Conservation (phyloP, 2,113 vertebrate genomes). For the Alces alces region DNA sequence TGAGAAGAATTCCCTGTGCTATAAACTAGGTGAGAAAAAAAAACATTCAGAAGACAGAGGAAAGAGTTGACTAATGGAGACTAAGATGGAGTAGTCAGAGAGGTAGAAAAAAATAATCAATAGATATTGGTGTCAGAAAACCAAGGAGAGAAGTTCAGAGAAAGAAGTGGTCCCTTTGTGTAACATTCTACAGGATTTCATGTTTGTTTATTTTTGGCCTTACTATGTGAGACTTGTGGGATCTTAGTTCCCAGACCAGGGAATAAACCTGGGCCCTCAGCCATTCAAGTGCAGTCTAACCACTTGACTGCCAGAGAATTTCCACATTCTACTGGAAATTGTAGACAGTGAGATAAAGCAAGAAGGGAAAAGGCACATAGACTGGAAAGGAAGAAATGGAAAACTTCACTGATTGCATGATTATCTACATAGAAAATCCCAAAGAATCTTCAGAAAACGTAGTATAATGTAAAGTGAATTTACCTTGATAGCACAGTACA, state of each 20-base stretch:
- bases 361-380: not conserved
- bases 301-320: not conserved
- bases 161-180: not conserved
- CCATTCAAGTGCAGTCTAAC: not conserved
- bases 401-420: not conserved
- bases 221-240: not conserved
- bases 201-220: not conserved
- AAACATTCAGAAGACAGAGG: not conserved
- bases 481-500: fast-evolving
- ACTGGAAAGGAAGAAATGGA: not conserved
- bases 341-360: not conserved
- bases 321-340: not conserved
- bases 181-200: not conserved
- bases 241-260: not conserved
- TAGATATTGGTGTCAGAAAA: not conserved
- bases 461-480: not conserved
- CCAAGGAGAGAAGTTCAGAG: not conserved
- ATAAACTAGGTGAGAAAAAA: not conserved
- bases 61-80: not conserved
- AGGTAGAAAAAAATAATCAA: not conserved
- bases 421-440: not conserved
- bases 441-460: not conserved
- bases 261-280: not conserved
- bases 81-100: not conserved
- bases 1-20: not conserved